These are phyloP conservation scores for Heliconius congener DNA, from an alignment of 1,140 invertebrate species.

Conservation along the genomic window DNA sequence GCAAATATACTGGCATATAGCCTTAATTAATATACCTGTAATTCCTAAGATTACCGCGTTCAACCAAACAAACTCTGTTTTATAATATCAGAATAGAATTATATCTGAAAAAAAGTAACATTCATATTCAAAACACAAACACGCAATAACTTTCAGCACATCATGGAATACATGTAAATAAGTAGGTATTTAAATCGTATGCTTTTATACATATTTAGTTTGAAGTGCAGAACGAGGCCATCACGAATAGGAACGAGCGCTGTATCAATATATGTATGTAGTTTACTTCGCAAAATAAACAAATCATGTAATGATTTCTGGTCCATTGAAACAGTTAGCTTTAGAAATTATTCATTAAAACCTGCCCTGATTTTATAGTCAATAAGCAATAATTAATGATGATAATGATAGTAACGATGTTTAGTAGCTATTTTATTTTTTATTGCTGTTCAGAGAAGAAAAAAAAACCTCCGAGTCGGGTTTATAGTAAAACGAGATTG, in stretches of 20 bases:
- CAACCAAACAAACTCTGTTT: no score
- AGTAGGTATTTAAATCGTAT: not conserved
- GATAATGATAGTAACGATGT: not conserved
- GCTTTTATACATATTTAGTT: conserved; percentile 1
- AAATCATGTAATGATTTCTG: conserved; percentile 14
- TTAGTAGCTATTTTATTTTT: not conserved
- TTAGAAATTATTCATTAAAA: conserved; percentile 4
- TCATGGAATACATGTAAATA: not conserved
- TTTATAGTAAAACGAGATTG: no score
- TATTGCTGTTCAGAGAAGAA: no score
- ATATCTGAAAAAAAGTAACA: not conserved
- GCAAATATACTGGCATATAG: no score
- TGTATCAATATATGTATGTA: not conserved
- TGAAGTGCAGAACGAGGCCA: not conserved
- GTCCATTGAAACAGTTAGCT: not conserved
- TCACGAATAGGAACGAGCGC: not conserved
- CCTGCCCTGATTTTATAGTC: not conserved
- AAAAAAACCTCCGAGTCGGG: not conserved
- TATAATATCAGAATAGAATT: no score
- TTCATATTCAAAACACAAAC: not conserved
- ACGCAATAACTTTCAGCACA: not conserved
- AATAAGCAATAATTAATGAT: not conserved
- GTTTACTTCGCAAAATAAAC: conserved; percentile 10
- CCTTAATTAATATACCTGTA: no score
- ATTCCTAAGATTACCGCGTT: no score